Conservation (phyloP, 2,797 vertebrate genomes). For the Acanthurus leucopareius region DNA sequence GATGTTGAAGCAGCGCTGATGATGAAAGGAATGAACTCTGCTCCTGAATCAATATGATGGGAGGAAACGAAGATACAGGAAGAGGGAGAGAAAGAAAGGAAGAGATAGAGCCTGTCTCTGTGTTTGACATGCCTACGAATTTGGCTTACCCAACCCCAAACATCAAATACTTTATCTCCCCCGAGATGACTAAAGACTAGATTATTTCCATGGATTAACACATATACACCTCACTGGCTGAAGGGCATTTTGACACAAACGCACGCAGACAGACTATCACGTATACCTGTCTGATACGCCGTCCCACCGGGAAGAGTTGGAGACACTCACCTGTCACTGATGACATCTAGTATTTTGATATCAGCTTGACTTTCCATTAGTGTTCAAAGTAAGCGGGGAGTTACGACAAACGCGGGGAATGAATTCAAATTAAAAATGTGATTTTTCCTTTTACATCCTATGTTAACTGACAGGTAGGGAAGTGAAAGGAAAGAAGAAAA, state of each 20-base stretch:
- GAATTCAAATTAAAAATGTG: constrained; percentile 54
- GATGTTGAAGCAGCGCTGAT: constrained; percentile 54
- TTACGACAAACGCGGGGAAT: constrained; percentile 26
- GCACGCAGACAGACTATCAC: constrained; percentile 1
- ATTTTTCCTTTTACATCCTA: constrained; percentile 40
- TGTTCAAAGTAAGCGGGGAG: constrained; percentile 52
- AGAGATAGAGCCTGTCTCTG: constrained; percentile 33
- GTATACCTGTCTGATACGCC: constrained; percentile 26
- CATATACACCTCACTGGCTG: constrained; percentile 13
- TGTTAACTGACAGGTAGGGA: constrained; percentile 40
- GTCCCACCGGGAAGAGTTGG: constrained; percentile 19
- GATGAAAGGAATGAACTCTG: constrained; percentile 61
- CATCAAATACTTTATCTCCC: constrained; percentile 52
- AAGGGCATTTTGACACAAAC: constrained; percentile 41
- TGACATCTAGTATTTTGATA: constrained; percentile 54
- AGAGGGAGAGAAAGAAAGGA: background rate
- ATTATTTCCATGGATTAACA: constrained; percentile 58
- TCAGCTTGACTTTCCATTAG: constrained; percentile 59
- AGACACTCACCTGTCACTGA: constrained; percentile 41
- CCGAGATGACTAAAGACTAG: constrained; percentile 34
- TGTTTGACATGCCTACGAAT: constrained; percentile 56
- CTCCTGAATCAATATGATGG: constrained; percentile 32
- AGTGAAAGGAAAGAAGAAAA: constrained; percentile 1
- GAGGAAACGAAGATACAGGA: background rate
- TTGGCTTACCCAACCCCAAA: constrained; percentile 43